A percentile compares a stretch with the other conserved stretches of the same genome.
These are phyloP conservation scores for Syngnathoides biaculeatus DNA, from an alignment of 2,113 vertebrate species.

Conservation along the genomic window DNA sequence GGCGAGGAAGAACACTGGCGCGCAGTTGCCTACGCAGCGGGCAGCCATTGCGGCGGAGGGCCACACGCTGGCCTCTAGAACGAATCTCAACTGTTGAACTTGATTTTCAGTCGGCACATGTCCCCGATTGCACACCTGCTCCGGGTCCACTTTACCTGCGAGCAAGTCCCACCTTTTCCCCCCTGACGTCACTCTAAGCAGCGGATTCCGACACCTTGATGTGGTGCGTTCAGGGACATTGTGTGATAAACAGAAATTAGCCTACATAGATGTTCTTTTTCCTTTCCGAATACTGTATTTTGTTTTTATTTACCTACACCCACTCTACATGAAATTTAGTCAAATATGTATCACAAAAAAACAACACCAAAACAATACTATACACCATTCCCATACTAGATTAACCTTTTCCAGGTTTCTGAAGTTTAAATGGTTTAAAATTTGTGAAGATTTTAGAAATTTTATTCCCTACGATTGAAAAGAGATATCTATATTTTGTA, in stretches of 20 bases:
- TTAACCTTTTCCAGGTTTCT: no score
- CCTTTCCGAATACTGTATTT: no score
- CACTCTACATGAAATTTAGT: no score
- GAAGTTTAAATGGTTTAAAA: no score
- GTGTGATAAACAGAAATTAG: neutral
- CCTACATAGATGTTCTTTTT: neutral
- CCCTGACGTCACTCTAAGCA: constrained; percentile 21
- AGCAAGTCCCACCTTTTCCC: constrained; percentile 39
- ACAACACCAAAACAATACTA: no score
- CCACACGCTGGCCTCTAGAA: neutral
- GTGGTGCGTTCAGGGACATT: neutral
- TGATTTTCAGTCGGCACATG: constrained; percentile 39
- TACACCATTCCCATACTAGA: no score
- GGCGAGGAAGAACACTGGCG: constrained; percentile 58
- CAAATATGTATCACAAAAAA: no score
- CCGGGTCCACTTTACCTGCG: constrained; percentile 53
- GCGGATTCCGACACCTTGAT: neutral
- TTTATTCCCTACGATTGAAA: no score
- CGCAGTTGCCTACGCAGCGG: constrained; percentile 60
- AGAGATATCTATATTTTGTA: no score
- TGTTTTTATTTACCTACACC: no score
- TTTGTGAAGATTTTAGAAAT: no score
- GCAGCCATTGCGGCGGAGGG: constrained; percentile 55
- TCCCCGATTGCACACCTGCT: constrained; percentile 41
- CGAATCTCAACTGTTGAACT: neutral